Conservation (phyloP, 2,113 vertebrate genomes). For the Nicator chloris region DNA sequence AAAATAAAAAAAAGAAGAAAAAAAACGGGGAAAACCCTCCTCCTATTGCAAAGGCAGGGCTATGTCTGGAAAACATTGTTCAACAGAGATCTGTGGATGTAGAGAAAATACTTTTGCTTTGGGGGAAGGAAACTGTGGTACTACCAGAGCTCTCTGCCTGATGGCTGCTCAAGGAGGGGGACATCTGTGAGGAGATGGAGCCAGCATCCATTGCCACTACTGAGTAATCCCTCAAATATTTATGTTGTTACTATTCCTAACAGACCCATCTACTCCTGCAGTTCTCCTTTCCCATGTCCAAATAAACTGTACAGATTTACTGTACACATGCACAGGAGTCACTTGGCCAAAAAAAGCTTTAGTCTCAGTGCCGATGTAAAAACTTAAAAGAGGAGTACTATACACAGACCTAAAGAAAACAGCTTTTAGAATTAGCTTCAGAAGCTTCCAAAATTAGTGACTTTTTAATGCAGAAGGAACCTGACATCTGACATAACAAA, state of each 20-base stretch:
- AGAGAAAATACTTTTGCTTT: not conserved
- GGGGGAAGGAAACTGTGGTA: not conserved
- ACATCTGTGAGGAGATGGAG: not conserved
- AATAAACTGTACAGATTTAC: not conserved
- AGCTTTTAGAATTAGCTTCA: not conserved
- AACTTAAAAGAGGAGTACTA: not conserved
- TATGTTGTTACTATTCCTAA: not conserved
- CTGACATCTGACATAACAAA: not conserved
- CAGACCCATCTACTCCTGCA: not conserved
- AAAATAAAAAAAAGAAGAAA: fast-evolving
- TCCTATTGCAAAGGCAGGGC: not conserved
- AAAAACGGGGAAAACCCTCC: fast-evolving
- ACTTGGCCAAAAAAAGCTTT: not conserved
- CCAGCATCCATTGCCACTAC: not conserved
- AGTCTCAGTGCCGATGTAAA: fast-evolving
- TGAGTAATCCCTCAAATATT: conserved; percentile 6
- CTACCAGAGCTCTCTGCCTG: not conserved
- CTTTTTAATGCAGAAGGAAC: not conserved
- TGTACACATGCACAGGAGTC: not conserved
- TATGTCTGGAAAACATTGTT: not conserved
- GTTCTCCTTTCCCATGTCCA: not conserved
- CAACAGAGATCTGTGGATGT: not conserved
- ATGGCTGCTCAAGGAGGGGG: not conserved
- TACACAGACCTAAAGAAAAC: not conserved
- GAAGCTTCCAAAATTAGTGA: not conserved